A percentile compares a stretch with the other conserved stretches of the same genome.
Evolutionary conservation across 2,113 vertebrate species (phyloP).

Genomic region (Sakesphorus luctuosus): DNA sequence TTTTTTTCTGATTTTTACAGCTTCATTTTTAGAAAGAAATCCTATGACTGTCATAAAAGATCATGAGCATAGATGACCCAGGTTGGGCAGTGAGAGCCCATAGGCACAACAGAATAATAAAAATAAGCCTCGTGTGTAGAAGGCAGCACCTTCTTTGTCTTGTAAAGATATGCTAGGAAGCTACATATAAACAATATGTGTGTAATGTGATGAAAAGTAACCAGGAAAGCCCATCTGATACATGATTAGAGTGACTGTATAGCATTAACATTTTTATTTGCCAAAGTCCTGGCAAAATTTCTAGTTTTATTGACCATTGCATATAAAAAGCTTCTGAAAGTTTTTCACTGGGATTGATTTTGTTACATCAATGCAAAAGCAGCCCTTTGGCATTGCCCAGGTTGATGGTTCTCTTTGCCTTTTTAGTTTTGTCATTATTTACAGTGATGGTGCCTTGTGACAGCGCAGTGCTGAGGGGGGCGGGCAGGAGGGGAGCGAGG

Average conservation of each 20-base stretch:
- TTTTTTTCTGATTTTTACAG: neutral
- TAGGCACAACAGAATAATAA: constrained; percentile 1
- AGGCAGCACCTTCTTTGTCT: neutral
- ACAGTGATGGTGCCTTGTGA: rapidly evolving
- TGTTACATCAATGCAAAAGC: neutral
- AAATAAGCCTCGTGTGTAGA: neutral
- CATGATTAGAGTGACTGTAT: neutral
- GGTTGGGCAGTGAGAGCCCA: neutral
- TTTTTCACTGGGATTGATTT: neutral
- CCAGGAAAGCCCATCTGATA: neutral
- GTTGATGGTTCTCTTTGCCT: neutral
- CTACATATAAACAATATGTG: neutral
- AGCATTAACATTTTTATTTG: neutral
- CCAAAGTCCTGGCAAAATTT: neutral
- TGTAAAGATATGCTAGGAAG: neutral
- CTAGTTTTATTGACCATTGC: neutral
- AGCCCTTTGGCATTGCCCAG: neutral
- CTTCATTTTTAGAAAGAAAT: constrained; percentile 49
- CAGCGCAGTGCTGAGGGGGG: neutral
- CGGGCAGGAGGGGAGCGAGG: neutral
- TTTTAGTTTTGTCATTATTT: neutral
- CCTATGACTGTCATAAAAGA: constrained; percentile 6
- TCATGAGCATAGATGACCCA: neutral
- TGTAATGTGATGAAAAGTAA: neutral
- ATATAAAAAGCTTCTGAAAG: neutral